Evolutionary conservation across 2,797 vertebrate genomes (phyloP).

Genomic region (Basileuterus tristriatus): DNA sequence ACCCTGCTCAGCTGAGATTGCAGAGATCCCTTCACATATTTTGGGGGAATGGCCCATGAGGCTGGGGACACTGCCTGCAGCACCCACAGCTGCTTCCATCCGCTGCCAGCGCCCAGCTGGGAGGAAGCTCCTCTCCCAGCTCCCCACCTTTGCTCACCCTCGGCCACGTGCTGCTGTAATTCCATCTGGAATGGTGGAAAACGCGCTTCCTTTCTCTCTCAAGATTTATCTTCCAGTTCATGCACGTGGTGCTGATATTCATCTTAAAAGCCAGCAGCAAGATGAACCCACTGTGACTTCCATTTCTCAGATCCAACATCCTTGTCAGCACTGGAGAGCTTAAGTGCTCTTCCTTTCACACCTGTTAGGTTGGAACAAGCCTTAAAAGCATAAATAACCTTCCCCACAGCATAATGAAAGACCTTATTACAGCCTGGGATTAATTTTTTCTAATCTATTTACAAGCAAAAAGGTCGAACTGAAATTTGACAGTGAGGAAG

Average conservation of each 20-base stretch:
- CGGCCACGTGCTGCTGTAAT: rapidly evolving
- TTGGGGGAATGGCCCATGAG: too few species aligned
- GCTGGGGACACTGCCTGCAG: rapidly evolving
- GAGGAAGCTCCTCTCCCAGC: neutral
- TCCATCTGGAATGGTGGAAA: neutral
- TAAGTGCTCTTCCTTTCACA: neutral
- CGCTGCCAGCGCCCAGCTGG: neutral
- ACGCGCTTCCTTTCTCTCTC: neutral
- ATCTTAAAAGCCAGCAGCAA: neutral
- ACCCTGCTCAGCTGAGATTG: too few species aligned
- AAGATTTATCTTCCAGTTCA: neutral
- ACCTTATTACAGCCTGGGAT: neutral
- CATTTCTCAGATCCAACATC: neutral
- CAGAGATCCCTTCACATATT: too few species aligned
- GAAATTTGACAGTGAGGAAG: neutral
- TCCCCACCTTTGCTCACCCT: neutral
- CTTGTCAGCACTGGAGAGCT: neutral
- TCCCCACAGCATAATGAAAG: neutral
- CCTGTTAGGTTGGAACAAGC: neutral
- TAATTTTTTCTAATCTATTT: slow-evolving; percentile 44
- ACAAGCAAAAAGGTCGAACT: slow-evolving; percentile 15
- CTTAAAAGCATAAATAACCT: neutral
- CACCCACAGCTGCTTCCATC: neutral
- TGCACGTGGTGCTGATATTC: neutral
- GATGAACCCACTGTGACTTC: neutral